These are phyloP conservation scores for Leucophenga varia DNA, from an alignment of 1,140 invertebrate species.

Conservation along the genomic window DNA sequence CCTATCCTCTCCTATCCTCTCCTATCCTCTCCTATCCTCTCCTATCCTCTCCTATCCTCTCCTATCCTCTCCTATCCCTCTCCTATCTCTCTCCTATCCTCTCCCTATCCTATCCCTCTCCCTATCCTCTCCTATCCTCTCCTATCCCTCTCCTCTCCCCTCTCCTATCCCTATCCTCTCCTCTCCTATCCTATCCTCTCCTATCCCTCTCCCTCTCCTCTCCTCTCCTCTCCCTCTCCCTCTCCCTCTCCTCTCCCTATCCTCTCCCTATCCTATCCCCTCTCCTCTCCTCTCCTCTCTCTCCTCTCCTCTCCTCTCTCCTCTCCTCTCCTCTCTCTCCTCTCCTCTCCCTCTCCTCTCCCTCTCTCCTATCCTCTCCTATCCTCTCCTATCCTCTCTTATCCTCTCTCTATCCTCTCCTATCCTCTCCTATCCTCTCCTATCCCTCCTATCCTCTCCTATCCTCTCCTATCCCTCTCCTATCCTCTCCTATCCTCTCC, in stretches of 20 bases:
- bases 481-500: too few species aligned
- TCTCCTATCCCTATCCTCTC: background rate
- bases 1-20: background rate
- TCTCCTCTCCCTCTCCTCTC: background rate
- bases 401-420: constrained; percentile 2
- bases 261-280: background rate
- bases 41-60: background rate
- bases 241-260: background rate
- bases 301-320: background rate
- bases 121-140: background rate
- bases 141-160: too few species aligned
- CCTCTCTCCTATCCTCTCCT: background rate
- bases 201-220: background rate
- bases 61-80: background rate
- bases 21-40: background rate
- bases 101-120: background rate
- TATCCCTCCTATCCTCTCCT: background rate
- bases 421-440: background rate
- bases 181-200: background rate
- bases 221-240: background rate
- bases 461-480: too few species aligned
- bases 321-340: too few species aligned
- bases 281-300: constrained; percentile 4
- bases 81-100: background rate
- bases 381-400: background rate